Percentiles rank a stretch among this genome's conserved stretches.
phyloP scores from a whole-genome alignment of 2,888 invertebrate genomes.

The Epistrophella euchroma region DNA sequence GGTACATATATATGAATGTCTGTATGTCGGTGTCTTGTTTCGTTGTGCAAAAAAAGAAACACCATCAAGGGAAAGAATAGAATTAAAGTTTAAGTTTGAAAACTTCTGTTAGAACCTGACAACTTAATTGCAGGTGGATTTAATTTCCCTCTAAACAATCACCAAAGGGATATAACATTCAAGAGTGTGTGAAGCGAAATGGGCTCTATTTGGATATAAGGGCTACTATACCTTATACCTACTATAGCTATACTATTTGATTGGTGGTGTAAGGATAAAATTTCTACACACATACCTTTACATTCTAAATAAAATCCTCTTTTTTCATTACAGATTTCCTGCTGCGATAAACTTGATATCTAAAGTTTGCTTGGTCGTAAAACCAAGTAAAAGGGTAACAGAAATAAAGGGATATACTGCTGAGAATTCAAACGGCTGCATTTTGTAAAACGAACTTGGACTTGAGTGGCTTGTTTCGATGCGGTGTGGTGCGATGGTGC shows the following conservation, averaged over 20 bases:
- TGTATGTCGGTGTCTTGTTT: neutral
- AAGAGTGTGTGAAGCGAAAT: slow-evolving; percentile 21
- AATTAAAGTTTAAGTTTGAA: slow-evolving; percentile 58
- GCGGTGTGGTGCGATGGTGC: neutral
- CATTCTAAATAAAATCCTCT: slow-evolving; percentile 49
- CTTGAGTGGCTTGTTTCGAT: slow-evolving; percentile 32
- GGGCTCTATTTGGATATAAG: neutral
- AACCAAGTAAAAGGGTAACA: neutral
- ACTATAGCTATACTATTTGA: neutral
- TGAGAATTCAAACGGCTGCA: slow-evolving; percentile 57
- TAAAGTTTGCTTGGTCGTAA: slow-evolving; percentile 20
- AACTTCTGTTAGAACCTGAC: slow-evolving; percentile 68
- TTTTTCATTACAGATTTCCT: slow-evolving; percentile 39
- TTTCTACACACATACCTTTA: neutral
- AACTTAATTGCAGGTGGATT: slow-evolving; percentile 73
- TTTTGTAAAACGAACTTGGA: slow-evolving; percentile 57
- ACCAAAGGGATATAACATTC: slow-evolving; percentile 43
- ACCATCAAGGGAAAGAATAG: slow-evolving; percentile 38
- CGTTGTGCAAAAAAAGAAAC: slow-evolving; percentile 45
- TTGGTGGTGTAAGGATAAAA: slow-evolving; percentile 19
- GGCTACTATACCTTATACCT: too few relatives aligned
- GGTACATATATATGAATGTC: neutral
- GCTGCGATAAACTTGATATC: slow-evolving; percentile 32
- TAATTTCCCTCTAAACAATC: slow-evolving; percentile 60
- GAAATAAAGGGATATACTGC: slow-evolving; percentile 29